Conservation (phyloP, 2,797 vertebrate species). For the Ambastaia sidthimunki region DNA sequence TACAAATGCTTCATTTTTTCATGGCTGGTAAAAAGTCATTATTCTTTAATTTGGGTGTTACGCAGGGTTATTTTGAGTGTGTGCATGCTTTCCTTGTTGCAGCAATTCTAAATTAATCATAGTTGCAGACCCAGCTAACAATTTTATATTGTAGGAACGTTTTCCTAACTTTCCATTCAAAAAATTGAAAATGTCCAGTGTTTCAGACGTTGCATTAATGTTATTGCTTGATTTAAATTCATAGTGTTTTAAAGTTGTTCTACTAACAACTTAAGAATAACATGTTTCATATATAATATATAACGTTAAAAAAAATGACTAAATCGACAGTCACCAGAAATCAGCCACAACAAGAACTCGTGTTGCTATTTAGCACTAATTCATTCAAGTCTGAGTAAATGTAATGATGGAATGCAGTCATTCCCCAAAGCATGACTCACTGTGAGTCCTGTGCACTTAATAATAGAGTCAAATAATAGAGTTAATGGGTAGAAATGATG, state of each 20-base stretch:
- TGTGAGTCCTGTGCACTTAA: constrained; percentile 1
- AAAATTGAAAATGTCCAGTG: too few relatives aligned
- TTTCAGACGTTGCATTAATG: too few relatives aligned
- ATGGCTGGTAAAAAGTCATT: neutral
- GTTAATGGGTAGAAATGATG: constrained; percentile 36
- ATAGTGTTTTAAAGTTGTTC: too few relatives aligned
- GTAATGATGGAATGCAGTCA: constrained; percentile 3
- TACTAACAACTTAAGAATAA: too few relatives aligned
- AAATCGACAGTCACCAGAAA: neutral
- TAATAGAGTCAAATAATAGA: constrained; percentile 36
- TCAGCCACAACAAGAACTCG: neutral
- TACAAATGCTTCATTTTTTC: neutral
- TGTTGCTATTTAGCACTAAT: constrained; percentile 31
- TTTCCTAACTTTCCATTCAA: too few relatives aligned
- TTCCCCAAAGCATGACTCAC: constrained; percentile 23
- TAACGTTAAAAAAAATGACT: too few relatives aligned
- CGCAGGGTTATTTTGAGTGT: neutral
- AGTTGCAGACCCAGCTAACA: neutral
- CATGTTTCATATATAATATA: too few relatives aligned
- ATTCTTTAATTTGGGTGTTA: constrained; percentile 14
- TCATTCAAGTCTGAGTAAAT: constrained; percentile 11
- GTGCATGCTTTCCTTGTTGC: neutral
- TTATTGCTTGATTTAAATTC: too few relatives aligned
- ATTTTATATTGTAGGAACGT: too few relatives aligned
- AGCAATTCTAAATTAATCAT: neutral